Evolutionary conservation across 2,797 vertebrate species (phyloP), one percentile per base, ranked within the genome.

Genomic region (Siniperca obscura): DNA sequence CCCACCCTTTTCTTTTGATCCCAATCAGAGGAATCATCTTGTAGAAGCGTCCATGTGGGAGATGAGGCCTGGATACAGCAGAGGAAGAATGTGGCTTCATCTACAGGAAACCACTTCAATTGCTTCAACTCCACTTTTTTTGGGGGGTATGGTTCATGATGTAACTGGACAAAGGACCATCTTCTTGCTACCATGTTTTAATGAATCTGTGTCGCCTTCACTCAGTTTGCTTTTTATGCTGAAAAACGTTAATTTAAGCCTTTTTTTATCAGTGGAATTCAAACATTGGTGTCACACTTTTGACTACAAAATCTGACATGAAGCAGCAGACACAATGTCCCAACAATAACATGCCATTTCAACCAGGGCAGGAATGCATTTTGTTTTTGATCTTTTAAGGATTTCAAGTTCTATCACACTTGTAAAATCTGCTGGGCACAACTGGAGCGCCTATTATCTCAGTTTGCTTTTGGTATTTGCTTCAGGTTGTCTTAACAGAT

Each of bases 391-490:
- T 65, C 34, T 68, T 53, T 50, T 17, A 19, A 72, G 27, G 16
- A 56, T 55, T 67, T 82, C 6, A 77, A 56, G 53, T 83, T 60
- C 48, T 13, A 57, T 70, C 82, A 83, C n/a, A 36, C 73, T 53
- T 42, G 4, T 70, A 48, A 75, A 66, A 61, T 50, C 67, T 50
- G 62, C 61, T 74, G 74, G 72, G 44, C 78, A 30, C 53, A 81
- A 84, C 80, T 89, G 78, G 76, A 86, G 60, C 57, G 57, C 46
- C 25, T 4, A 34, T 21, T 2, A 8, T 83, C 64, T 74, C n/a
- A 7, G 64, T 59, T 73, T 69, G 68, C 55, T 57, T 50, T 57
- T 42, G 16, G 22, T 19, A 36, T 81, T 76, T 25, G 65, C 66
- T 64, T 85, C 38, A 50, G 44, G 48, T 57, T 4, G 62, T 76